Evolutionary conservation across 92 coral and sea anemone species (phyloP), one percentile per base, ranked within the genome.

Genomic region (Paragorgia papillata): DNA sequence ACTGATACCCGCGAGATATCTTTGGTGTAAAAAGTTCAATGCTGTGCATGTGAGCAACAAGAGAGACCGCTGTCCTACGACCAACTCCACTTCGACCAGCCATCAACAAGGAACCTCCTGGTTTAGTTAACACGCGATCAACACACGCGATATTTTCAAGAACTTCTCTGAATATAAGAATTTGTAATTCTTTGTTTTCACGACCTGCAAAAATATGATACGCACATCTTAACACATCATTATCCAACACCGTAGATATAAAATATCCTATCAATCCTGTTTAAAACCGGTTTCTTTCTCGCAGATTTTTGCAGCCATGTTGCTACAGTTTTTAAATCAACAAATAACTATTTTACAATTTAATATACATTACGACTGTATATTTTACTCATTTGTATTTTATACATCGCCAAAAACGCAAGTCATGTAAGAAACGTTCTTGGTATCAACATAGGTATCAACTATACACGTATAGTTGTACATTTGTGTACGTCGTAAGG

Each of bases 71-170:
- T 55, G 99, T 95, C 74, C 99, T 77, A 6, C 99, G 95, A 37
- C 99, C 99, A 35, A 91, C 99, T 37, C 99, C 99, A 66, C 99
- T 95, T 37, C 99, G 95, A 27, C 99, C 99, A 65, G 99, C 99
- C 85, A 95, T 79, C 18, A 95, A 85, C 19, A 95, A 89, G 1
- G 97, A 95, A 71, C 99, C 99, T 20, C 97, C 97, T 44, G 97
- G 92, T 61, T 80, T 79, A 49, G 99, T 95, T 55, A 95, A 66
- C 50, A 89, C 89, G 57, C 99, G 99, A 31, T 95, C 99, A 59
- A 95, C 97, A 61, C 97, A 88, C 2, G 92, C 99, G 31, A 95
- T 83, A 73, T 95, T 95, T 59, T 95, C 99, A 57, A 95, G 88
- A 15, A 95, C 99, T 68, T 95, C 99, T 71, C 63, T 89, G 86